A percentile compares a stretch with the other conserved stretches of the same genome.
These are phyloP conservation scores for Ophiothrix spiculata DNA, from an alignment of 35 echinoderm and acorn worm genomes.

Conservation along the genomic window DNA sequence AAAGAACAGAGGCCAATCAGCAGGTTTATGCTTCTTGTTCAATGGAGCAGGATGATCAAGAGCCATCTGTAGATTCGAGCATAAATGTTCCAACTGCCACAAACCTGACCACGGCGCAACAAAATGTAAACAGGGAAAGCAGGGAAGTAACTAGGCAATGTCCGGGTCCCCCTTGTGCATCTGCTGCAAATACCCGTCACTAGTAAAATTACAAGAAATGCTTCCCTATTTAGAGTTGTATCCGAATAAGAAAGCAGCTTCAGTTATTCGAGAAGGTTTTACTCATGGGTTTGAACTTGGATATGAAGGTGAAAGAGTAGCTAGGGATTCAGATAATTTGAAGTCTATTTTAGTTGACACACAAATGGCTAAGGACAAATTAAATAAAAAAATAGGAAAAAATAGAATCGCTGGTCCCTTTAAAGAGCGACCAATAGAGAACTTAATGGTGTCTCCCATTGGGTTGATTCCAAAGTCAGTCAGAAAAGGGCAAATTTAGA, in stretches of 20 bases:
- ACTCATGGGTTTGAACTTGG: background rate
- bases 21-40: background rate
- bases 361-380: background rate
- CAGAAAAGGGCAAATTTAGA: constrained; percentile 12
- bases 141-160: background rate
- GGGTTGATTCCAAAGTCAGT: constrained; percentile 15
- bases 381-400: background rate
- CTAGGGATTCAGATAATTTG: background rate
- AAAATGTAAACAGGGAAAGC: background rate
- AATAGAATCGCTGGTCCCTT: constrained; percentile 16
- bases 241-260: no score
- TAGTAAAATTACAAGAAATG: no score
- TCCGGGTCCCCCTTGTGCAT: no score
- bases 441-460: constrained; percentile 14
- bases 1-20: no score
- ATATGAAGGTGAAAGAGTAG: background rate
- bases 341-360: background rate
- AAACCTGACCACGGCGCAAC: background rate
- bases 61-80: background rate
- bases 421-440: background rate
- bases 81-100: background rate
- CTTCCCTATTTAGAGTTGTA: no score
- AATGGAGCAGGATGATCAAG: background rate
- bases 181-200: no score
- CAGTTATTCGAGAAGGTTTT: no score